Percentiles rank a stretch among this genome's conserved stretches.
Conservation (phyloP, 2,888 invertebrate species). For the Mythimna ferrago region DNA sequence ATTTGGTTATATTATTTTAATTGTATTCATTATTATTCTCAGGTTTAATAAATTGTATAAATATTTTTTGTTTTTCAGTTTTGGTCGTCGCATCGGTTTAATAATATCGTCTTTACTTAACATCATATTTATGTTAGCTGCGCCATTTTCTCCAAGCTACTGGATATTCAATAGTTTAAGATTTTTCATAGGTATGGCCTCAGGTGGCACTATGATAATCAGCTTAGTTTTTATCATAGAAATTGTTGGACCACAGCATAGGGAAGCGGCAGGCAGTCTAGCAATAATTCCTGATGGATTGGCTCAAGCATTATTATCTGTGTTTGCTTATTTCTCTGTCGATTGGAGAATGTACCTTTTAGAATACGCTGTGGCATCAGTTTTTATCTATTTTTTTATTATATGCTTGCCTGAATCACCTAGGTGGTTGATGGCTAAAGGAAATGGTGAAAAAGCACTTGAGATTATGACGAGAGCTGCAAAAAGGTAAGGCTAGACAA, state of each 20-base stretch:
- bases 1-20: neutral
- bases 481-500: constrained; percentile 62
- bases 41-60: neutral
- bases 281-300: constrained; percentile 73
- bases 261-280: constrained; percentile 78
- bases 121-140: constrained; percentile 91
- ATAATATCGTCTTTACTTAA: constrained; percentile 92
- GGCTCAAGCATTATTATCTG: constrained; percentile 71
- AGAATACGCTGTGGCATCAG: constrained; percentile 64
- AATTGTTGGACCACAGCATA: constrained; percentile 88
- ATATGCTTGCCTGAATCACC: constrained; percentile 76
- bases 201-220: constrained; percentile 93
- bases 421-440: constrained; percentile 76
- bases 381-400: constrained; percentile 68
- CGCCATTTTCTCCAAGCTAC: constrained; percentile 92
- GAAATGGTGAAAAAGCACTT: constrained; percentile 70
- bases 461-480: constrained; percentile 72
- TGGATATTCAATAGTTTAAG: constrained; percentile 90
- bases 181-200: constrained; percentile 92
- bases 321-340: constrained; percentile 73
- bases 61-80: constrained; percentile 64
- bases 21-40: neutral
- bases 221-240: constrained; percentile 89
- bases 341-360: constrained; percentile 74
- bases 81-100: constrained; percentile 90